Percentiles rank a stretch among this genome's conserved stretches.
phyloP scores from a whole-genome alignment of 2,113 vertebrate species.

The Stegastes partitus region DNA sequence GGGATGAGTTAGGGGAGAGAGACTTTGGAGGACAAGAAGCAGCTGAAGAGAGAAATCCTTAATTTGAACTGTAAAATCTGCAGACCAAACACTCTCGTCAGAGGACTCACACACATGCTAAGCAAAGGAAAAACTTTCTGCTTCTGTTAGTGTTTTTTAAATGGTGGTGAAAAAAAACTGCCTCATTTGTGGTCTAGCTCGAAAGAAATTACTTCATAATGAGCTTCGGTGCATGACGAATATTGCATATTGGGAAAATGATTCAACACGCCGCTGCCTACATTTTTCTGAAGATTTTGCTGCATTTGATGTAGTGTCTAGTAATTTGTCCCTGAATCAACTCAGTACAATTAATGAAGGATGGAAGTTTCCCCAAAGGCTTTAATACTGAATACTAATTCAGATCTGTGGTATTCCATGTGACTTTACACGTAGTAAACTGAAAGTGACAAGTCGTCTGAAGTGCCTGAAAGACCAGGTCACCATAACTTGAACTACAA shows the following conservation, averaged over 20 bases:
- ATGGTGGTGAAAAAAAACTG: not conserved
- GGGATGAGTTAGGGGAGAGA: conserved; percentile 88
- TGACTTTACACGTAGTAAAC: conserved; percentile 8
- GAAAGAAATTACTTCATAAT: conserved; percentile 52
- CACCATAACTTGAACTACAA: not conserved
- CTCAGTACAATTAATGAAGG: conserved; percentile 3
- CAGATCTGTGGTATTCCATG: not conserved
- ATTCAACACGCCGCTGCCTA: conserved; percentile 26
- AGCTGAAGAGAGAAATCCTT: conserved; percentile 85
- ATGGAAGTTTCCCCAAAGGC: conserved; percentile 1
- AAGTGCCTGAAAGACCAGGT: not conserved
- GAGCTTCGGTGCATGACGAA: conserved; percentile 44
- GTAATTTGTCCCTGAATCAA: conserved; percentile 37
- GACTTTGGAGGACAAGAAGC: conserved; percentile 86
- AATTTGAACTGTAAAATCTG: conserved; percentile 71
- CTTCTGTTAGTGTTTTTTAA: not conserved
- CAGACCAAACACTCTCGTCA: not conserved
- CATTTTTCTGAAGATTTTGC: not conserved
- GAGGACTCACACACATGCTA: not conserved
- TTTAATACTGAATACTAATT: conserved; percentile 9
- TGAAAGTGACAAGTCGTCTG: not conserved
- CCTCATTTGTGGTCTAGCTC: conserved; percentile 47
- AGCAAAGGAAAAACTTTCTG: not conserved
- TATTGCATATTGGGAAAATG: conserved; percentile 44
- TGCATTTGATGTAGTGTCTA: conserved; percentile 35